A percentile compares a stretch with the other conserved stretches of the same genome.
These are phyloP conservation scores for Malacosoma neustria DNA, from an alignment of 2,888 invertebrate genomes.

Conservation along the genomic window DNA sequence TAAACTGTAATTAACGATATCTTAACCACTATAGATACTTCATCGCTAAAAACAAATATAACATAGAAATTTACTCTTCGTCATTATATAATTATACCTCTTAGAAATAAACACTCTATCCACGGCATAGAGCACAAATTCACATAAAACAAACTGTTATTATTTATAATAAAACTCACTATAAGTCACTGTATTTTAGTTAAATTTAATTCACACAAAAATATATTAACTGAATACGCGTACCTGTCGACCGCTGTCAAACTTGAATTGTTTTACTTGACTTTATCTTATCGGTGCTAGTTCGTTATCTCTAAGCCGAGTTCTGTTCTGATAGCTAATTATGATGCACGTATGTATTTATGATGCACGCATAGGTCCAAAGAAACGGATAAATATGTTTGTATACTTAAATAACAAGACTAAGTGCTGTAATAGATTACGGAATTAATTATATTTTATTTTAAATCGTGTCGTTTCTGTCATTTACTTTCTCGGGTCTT, in stretches of 20 bases:
- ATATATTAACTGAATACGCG: not conserved
- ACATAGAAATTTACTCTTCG: no score
- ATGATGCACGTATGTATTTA: not conserved
- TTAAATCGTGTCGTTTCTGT: no score
- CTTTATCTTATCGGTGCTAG: conserved; percentile 8
- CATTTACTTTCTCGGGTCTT: no score
- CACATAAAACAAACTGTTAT: not conserved
- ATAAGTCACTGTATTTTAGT: not conserved
- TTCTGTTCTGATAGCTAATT: not conserved
- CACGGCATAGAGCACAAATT: not conserved
- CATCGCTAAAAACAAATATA: no score
- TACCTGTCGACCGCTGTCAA: conserved; percentile 1
- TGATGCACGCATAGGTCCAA: not conserved
- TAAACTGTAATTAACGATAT: no score
- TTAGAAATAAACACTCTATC: not conserved
- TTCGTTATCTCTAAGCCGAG: not conserved
- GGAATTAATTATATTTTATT: no score
- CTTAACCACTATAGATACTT: no score
- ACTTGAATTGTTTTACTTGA: conserved; percentile 3
- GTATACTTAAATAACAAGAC: no score
- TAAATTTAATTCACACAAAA: not conserved
- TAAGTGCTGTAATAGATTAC: no score
- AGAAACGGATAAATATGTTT: not conserved
- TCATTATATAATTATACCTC: not conserved
- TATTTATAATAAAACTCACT: not conserved